phyloP scores from a whole-genome alignment of 1,140 invertebrate species.

The Nebria ingens region DNA sequence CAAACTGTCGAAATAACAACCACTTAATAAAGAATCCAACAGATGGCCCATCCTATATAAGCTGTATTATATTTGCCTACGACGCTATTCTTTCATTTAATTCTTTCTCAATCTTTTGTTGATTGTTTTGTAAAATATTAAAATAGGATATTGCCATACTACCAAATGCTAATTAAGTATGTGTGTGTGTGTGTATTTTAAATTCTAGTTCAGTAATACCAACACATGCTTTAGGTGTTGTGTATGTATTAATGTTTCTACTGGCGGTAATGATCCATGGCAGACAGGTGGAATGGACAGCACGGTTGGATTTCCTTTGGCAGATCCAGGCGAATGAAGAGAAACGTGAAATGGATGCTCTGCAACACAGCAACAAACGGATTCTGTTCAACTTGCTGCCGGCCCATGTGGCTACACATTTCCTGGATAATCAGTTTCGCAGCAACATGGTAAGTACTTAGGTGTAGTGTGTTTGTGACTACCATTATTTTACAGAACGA shows the following conservation, averaged over 20 bases:
- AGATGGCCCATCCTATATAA: too few species aligned
- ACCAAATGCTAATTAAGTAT: too few species aligned
- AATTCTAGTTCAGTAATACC: constrained; percentile 45
- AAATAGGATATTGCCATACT: too few species aligned
- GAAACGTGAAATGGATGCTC: constrained; percentile 83
- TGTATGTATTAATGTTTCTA: constrained; percentile 69
- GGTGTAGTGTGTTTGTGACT: constrained; percentile 1
- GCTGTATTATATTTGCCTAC: too few species aligned
- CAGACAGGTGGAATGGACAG: constrained; percentile 76
- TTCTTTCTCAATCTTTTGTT: too few species aligned
- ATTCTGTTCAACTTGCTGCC: constrained; percentile 90
- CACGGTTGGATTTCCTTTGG: constrained; percentile 77
- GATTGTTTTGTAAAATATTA: too few species aligned
- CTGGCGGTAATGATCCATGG: constrained; percentile 72
- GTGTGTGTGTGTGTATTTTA: constrained; percentile 9
- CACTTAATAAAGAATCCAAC: too few species aligned
- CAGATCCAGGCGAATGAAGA: constrained; percentile 78
- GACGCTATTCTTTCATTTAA: too few species aligned
- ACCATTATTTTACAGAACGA: too few species aligned
- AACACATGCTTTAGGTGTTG: constrained; percentile 51
- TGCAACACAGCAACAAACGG: constrained; percentile 74
- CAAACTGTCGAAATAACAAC: too few species aligned
- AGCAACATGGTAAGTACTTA: constrained; percentile 65
- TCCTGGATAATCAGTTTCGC: constrained; percentile 78
- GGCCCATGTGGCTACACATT: constrained; percentile 86